Evolutionary conservation across 2,888 invertebrate genomes (phyloP).

Genomic region (Lapara coniferarum): DNA sequence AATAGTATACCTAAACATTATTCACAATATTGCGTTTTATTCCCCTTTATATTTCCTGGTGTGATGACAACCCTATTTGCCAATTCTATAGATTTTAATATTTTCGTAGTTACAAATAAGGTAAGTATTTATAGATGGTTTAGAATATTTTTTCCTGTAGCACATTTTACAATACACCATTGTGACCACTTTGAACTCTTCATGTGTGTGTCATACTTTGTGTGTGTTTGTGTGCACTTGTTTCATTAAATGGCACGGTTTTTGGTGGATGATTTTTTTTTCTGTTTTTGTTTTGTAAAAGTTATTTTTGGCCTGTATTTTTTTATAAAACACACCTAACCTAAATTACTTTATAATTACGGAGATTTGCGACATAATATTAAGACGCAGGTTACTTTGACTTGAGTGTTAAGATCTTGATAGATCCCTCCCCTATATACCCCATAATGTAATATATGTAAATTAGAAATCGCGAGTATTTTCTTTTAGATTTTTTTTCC

Average conservation of each 20-base stretch:
- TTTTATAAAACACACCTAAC: too few relatives aligned
- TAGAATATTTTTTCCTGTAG: background rate
- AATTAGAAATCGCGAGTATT: too few relatives aligned
- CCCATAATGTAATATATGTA: too few relatives aligned
- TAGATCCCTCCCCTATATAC: too few relatives aligned
- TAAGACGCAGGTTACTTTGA: too few relatives aligned
- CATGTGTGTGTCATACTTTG: slow-evolving; percentile 6
- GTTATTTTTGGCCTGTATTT: too few relatives aligned
- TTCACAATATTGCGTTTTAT: background rate
- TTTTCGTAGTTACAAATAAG: background rate
- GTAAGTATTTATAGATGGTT: background rate
- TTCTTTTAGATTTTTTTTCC: too few relatives aligned
- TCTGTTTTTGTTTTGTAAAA: too few relatives aligned
- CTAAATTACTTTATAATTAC: too few relatives aligned
- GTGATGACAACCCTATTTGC: background rate
- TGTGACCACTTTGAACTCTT: background rate
- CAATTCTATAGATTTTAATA: background rate
- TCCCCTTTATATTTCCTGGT: background rate
- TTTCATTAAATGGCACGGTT: slow-evolving; percentile 10
- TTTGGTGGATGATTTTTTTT: background rate
- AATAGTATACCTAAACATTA: too few relatives aligned
- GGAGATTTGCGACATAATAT: too few relatives aligned
- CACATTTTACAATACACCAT: background rate
- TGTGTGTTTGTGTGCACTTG: background rate
- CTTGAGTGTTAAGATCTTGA: too few relatives aligned